These are phyloP conservation scores for Mirza zaza DNA, from an alignment of 2,113 vertebrate genomes.

Conservation along the genomic window DNA sequence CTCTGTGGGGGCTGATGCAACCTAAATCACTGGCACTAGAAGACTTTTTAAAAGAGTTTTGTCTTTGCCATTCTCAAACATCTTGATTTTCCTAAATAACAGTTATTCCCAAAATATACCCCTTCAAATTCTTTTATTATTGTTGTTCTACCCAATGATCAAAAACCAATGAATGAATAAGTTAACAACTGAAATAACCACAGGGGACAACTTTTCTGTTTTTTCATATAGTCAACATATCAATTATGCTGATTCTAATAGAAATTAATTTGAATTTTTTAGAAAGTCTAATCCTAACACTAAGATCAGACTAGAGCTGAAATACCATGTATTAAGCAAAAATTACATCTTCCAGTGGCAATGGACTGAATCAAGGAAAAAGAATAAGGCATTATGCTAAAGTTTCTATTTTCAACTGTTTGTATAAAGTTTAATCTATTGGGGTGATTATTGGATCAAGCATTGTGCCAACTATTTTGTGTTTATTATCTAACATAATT, in stretches of 20 bases:
- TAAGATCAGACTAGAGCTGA: not conserved
- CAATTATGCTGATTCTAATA: constrained; percentile 20
- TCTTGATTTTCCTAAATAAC: not conserved
- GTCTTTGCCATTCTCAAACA: not conserved
- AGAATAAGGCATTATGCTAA: not conserved
- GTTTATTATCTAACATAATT: not conserved
- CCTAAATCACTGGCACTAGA: not conserved
- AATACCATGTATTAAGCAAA: not conserved
- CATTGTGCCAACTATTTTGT: not conserved
- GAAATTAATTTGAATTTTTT: constrained; percentile 2
- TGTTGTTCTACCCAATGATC: not conserved
- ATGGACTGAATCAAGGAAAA: not conserved
- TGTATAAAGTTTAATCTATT: not conserved
- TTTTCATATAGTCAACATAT: constrained; percentile 26
- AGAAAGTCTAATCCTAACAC: not conserved
- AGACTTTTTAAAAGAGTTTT: not conserved
- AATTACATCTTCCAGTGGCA: not conserved
- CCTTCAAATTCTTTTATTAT: not conserved
- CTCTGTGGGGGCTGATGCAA: not conserved
- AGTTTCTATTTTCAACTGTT: not conserved
- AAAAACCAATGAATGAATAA: not conserved
- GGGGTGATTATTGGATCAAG: not conserved
- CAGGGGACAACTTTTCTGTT: not conserved
- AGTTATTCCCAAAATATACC: not conserved
- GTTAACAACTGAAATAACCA: not conserved